phyloP scores from a whole-genome alignment of 2,113 vertebrate species.

The Alethe diademata region DNA sequence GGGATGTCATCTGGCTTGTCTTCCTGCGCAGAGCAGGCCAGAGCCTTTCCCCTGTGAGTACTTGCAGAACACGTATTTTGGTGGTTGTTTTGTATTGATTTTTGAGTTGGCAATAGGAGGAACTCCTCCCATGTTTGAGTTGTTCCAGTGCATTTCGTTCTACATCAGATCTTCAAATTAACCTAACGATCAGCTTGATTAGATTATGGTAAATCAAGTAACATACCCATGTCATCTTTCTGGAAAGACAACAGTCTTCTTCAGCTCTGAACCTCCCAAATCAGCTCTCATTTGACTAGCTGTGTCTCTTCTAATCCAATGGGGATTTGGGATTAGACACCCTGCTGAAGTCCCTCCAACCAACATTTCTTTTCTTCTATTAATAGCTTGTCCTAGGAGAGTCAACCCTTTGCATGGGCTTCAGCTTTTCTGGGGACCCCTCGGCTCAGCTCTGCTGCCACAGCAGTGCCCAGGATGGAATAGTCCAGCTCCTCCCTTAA shows the following conservation, averaged over 20 bases:
- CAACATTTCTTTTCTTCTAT: background rate
- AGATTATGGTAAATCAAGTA: conserved; percentile 38
- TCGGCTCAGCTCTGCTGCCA: background rate
- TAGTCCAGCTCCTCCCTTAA: background rate
- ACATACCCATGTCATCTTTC: conserved; percentile 3
- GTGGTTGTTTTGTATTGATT: background rate
- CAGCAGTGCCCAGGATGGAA: background rate
- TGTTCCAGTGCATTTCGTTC: conserved; percentile 16
- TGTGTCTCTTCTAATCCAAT: conserved; percentile 10
- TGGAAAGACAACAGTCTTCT: conserved; percentile 28
- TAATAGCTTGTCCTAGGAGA: background rate
- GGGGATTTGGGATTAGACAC: background rate
- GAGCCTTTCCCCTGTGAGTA: background rate
- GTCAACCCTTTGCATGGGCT: background rate
- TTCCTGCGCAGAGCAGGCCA: background rate
- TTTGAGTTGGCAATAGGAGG: background rate
- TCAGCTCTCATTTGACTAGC: background rate
- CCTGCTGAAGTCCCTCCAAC: conserved; percentile 32
- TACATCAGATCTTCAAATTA: conserved; percentile 23
- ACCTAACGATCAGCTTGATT: conserved; percentile 49
- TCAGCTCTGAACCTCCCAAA: conserved; percentile 16
- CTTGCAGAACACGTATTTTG: background rate
- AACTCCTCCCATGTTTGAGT: conserved; percentile 16
- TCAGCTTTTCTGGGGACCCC: background rate
- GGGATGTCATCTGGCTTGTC: conserved; percentile 18